Conservation (phyloP, 2,888 invertebrate genomes). For the Tanytarsus gracilentus region DNA sequence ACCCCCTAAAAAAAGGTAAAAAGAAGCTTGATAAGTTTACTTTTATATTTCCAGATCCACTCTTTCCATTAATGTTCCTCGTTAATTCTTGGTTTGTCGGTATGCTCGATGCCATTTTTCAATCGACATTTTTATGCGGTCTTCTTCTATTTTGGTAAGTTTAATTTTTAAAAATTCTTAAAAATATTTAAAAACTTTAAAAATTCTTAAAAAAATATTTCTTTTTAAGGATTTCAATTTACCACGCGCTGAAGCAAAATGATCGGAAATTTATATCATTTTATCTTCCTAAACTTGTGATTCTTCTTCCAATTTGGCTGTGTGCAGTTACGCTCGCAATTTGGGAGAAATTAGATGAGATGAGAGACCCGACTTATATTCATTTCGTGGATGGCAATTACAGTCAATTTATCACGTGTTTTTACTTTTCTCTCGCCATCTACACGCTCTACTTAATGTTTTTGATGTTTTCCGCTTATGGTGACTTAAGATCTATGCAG, state of each 20-base stretch:
- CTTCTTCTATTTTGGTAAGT: conserved; percentile 76
- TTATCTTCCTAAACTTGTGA: conserved; percentile 79
- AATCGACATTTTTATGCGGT: conserved; percentile 79
- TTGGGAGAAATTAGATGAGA: conserved; percentile 83
- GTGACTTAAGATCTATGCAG: conserved; percentile 91
- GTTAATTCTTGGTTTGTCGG: conserved; percentile 84
- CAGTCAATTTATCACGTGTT: conserved; percentile 83
- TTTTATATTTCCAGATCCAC: conserved; percentile 62
- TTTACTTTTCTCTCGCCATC: conserved; percentile 73
- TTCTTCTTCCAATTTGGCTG: conserved; percentile 80
- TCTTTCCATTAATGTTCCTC: conserved; percentile 85
- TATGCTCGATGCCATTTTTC: conserved; percentile 83
- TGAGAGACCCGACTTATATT: conserved; percentile 86
- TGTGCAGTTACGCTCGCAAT: conserved; percentile 76
- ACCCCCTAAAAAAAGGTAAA: background rate
- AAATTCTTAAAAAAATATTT: background rate
- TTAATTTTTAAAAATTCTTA: background rate
- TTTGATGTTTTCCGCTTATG: conserved; percentile 81
- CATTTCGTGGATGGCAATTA: conserved; percentile 50
- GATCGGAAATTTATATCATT: conserved; percentile 77
- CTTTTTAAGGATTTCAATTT: conserved; percentile 60
- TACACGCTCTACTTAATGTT: conserved; percentile 79
- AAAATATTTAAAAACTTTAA: background rate
- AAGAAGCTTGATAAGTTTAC: background rate
- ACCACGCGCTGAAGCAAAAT: conserved; percentile 90